These are phyloP conservation scores for Girardia tigrina DNA, from an alignment of 2,888 invertebrate species.

Conservation along the genomic window DNA sequence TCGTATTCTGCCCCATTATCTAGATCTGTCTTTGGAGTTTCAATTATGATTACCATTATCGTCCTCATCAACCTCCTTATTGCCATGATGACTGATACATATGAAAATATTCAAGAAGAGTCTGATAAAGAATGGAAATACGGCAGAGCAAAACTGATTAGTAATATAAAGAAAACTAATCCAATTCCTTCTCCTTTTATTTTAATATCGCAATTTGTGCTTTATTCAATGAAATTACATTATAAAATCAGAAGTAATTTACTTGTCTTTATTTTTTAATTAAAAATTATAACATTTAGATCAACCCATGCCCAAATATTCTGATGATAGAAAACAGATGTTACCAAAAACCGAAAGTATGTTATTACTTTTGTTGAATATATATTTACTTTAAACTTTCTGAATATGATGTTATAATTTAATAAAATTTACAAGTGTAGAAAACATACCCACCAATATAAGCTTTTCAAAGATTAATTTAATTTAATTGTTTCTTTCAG, in stretches of 20 bases:
- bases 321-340: no score
- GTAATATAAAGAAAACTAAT: constrained; percentile 91
- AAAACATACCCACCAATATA: no score
- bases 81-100: constrained; percentile 99
- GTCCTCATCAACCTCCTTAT: constrained; percentile 95
- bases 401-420: no score
- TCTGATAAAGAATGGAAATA: constrained; percentile 99
- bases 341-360: no score
- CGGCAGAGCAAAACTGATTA: constrained; percentile 86
- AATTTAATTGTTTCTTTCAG: no score
- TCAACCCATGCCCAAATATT: no score
- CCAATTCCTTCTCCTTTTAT: constrained; percentile 95
- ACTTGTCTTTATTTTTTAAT: no score
- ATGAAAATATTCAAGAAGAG: constrained; percentile 95
- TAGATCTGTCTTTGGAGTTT: constrained; percentile 71
- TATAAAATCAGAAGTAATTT: background rate
- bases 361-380: no score
- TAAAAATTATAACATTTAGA: no score
- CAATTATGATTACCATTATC: constrained; percentile 92
- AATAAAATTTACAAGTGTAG: no score
- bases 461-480: no score
- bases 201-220: constrained; percentile 65
- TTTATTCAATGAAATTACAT: background rate
- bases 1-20: constrained; percentile 49
- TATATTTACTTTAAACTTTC: no score